phyloP scores from a whole-genome alignment of 2,113 vertebrate genomes.

The Burhinus bistriatus region DNA sequence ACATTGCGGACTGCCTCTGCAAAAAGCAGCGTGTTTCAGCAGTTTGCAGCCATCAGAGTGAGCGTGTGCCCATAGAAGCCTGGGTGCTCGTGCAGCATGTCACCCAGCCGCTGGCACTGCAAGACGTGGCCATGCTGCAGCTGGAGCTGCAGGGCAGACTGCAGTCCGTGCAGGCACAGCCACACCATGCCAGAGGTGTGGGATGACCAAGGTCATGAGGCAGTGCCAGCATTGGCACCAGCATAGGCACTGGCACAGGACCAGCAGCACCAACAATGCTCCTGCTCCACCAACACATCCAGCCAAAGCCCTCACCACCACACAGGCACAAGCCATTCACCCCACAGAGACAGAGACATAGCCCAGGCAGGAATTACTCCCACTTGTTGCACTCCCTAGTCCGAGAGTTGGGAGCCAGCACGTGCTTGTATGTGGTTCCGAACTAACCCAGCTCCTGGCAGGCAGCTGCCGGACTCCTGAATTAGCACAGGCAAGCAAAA shows the following conservation, averaged over 20 bases:
- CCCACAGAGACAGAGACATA: not conserved
- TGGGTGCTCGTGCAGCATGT: fast-evolving
- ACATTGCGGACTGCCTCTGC: not conserved
- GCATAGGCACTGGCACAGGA: fast-evolving
- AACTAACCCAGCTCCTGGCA: not conserved
- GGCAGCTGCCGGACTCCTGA: not conserved
- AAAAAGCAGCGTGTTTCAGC: not conserved
- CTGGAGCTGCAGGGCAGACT: not conserved
- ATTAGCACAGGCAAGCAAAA: not conserved
- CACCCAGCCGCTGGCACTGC: not conserved
- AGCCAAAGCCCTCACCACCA: not conserved
- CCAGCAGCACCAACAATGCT: fast-evolving
- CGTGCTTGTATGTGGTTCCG: not conserved
- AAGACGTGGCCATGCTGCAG: fast-evolving
- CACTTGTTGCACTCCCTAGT: not conserved
- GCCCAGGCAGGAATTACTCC: not conserved
- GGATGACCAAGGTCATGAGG: fast-evolving
- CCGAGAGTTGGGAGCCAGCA: not conserved
- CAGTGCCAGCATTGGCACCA: fast-evolving
- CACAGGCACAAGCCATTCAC: fast-evolving
- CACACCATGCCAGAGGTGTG: fast-evolving
- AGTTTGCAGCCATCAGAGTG: fast-evolving
- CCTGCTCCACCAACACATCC: not conserved
- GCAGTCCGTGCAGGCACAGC: fast-evolving
- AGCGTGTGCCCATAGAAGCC: not conserved